Conservation (phyloP, 2,113 vertebrate genomes). For the Cinclus mexicanus region DNA sequence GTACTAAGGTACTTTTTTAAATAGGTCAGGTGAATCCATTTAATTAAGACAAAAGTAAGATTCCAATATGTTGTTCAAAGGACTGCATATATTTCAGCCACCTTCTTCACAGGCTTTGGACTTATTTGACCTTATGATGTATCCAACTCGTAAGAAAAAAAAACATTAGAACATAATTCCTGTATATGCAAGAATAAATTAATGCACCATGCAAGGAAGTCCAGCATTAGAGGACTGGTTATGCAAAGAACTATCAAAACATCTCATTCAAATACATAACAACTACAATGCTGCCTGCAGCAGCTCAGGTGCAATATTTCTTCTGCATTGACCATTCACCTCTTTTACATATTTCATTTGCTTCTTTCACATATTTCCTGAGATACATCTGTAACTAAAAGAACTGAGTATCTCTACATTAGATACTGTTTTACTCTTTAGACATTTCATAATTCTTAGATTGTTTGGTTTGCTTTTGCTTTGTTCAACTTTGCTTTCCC, state of each 20-base stretch:
- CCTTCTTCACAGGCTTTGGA: neutral
- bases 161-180: neutral
- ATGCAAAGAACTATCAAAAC: neutral
- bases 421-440: neutral
- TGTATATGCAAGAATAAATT: neutral
- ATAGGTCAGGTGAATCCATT: neutral
- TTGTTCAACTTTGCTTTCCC: neutral
- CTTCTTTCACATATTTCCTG: neutral
- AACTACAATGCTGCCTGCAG: neutral
- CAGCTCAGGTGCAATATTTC: neutral
- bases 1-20: neutral
- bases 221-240: neutral
- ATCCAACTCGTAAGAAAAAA: neutral
- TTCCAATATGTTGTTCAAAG: neutral
- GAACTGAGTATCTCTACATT: neutral
- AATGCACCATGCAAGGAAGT: neutral
- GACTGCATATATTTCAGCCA: neutral
- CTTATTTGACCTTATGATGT: neutral
- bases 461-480: neutral
- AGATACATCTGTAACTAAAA: neutral
- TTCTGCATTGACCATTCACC: neutral
- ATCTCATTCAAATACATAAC: neutral
- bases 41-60: neutral
- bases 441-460: neutral
- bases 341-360: neutral